Conservation (phyloP, 2,888 invertebrate genomes). For the Gandaritis pyraliata region DNA sequence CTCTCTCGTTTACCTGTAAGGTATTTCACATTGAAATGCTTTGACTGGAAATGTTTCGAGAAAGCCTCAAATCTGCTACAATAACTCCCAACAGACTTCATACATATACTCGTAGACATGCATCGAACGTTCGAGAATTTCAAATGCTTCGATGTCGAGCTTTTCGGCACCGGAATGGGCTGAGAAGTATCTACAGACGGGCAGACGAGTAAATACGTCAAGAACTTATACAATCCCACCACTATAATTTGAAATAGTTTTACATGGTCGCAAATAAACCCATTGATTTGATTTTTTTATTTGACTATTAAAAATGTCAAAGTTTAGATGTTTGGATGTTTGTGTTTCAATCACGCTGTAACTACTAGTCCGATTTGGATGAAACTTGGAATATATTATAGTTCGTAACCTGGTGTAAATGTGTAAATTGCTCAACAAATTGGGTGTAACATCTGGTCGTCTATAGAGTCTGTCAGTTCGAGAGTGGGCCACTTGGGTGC, state of each 20-base stretch:
- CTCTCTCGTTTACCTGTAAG: slow-evolving; percentile 17
- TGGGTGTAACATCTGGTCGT: slow-evolving; percentile 1
- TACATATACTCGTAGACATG: slow-evolving; percentile 27
- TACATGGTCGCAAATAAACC: too few relatives aligned
- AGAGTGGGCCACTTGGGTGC: slow-evolving; percentile 34
- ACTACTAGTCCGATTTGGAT: too few relatives aligned
- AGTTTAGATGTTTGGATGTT: too few relatives aligned
- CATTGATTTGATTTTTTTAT: too few relatives aligned
- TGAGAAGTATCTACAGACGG: slow-evolving; percentile 16
- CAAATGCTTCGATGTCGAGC: slow-evolving; percentile 13
- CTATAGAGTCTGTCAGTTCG: slow-evolving; percentile 16
- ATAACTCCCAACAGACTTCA: slow-evolving; percentile 28
- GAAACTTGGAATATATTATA: too few relatives aligned
- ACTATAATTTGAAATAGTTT: too few relatives aligned
- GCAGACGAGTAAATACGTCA: not conserved
- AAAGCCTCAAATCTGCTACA: slow-evolving; percentile 16
- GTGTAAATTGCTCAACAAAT: not conserved
- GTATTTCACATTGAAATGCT: slow-evolving; percentile 21
- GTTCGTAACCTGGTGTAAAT: too few relatives aligned
- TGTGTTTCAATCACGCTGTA: too few relatives aligned
- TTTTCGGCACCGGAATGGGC: slow-evolving; percentile 12
- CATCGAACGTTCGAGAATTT: slow-evolving; percentile 18
- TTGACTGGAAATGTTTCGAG: slow-evolving; percentile 18
- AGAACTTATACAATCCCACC: too few relatives aligned
- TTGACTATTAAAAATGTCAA: too few relatives aligned